Evolutionary conservation across 2,113 vertebrate species (phyloP), one percentile per base, ranked within the genome.

Genomic region (Brachypodius melanocephalos): DNA sequence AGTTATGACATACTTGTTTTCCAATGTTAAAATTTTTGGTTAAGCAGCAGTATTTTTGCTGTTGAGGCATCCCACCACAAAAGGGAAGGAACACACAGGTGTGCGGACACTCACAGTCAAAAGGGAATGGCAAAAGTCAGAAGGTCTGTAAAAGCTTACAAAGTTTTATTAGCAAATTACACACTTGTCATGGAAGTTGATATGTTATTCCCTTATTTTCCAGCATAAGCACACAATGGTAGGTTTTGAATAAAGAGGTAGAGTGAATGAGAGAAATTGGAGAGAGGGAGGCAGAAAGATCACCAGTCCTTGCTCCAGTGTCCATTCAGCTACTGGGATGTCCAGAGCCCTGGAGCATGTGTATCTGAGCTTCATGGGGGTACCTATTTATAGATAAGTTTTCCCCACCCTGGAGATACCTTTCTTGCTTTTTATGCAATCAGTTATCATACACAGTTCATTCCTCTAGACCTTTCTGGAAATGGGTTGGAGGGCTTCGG

Each of bases 401-500:
- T 78, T 71, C n/a, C 10, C 24, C 0, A 0, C 29, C 11, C n/a
- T 40, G 40, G n/a, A 69, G 19, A 40, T 25, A 48, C 16, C 22
- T 32, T 65, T 80, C 15, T 57, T 13, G 6, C 12, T 58, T 73
- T 73, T n/a, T 14, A 24, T 29, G 22, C 8, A 45, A 45, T n/a
- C 19, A 73, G 12, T 58, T 54, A 52, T 26, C 13, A 26, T 13
- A 11, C 17, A 46, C 29, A 40, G 28, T 52, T 36, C 6, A 13
- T 73, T 74, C 68, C 38, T 58, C 38, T 40, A 25, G 25, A 62
- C 12, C 29, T 34, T 54, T 48, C 25, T 61, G n/a, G 40, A 61
- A 75, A 55, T 18, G 14, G 31, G 4, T 6, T 25, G 34, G 14
- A 82, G 54, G 17, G 4, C 21, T 36, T 34, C 0, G 0, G 3